Base-by-base conservation (phyloP, 2,888 invertebrate species). In the Clitarchus hookeri region DNA sequence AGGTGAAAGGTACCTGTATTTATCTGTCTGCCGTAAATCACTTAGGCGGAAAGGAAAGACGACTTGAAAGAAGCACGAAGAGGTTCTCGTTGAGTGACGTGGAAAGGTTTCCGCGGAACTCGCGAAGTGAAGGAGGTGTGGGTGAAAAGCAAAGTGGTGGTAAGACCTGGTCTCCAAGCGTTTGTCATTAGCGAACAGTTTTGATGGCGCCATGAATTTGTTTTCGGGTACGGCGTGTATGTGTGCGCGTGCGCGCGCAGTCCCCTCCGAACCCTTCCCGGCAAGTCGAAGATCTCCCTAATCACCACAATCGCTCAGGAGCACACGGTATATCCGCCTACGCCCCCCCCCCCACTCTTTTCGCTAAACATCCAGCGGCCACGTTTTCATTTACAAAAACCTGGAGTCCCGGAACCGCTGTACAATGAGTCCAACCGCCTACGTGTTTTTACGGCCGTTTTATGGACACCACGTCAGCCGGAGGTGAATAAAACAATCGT, bases 401-500 rank as follows among this genome's bases (percentile, higher is more conserved):
- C 65, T 19, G n/a, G 6, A 23, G 65, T 11, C 65, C 65, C 8
- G 65, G 65, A 65, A 65, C 65, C 65, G 65, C 36, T 0, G 23
- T 23, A 19, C 65, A n/a, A 48, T 19, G 65, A 65, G 65, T 65
- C 65, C 8, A n/a, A 4, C 23, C 65, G 8, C 65, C 16, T 11
- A 82, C 36, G 82, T 23, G 82, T 36, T 82, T 82, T 82, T 27
- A 82, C 82, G 82, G 82, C n/a, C 82, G 82, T 82, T 82, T 82
- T 82, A 82, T 82, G 44, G 82, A 12, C 82, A 36, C 82, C 13
- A 23, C 27, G 13, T 23, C 82, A 13, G 36, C 9, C 19, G 6
- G 36, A 36, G 82, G 27, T 82, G 82, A 82, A 82, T 82, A 82
- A 82, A 82, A 82, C 82, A 82, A 82, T 82, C 82, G 82, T 53